Base-by-base conservation (phyloP, 2,113 vertebrate species). In the Calyptommatus sinebrachiatus region DNA sequence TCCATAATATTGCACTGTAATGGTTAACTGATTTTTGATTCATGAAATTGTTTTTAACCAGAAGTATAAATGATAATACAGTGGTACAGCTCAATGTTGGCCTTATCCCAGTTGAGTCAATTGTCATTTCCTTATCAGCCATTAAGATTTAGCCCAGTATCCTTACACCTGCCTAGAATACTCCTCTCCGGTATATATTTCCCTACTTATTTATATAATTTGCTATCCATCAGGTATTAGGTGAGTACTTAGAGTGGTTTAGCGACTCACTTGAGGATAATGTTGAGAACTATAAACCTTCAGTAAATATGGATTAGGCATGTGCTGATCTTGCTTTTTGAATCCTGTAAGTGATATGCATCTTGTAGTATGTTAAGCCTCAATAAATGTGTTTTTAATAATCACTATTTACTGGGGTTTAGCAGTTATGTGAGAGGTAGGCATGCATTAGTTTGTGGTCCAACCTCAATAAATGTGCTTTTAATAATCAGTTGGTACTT, bases 311-410 rank as follows among this genome's bases (percentile, higher is more conserved):
- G 78, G 73, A 87, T 92, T 91, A 85, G 88, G 87, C 91, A 80
- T 86, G 85, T 68, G 75, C 81, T 87, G 91, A 84, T 90, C 63
- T 41, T 88, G 82, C 89, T 94, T 95, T 88, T 91, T 84, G 82
- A 91, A 91, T 86, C 87, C 78, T 91, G 93, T 92, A 93, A 95
- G 80, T 80, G 88, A 94, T 92, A 93, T 16, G 1, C 74, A 83
- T 86, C 86, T 84, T 69, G 86, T 45, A 53, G 72, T 84, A 86
- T 65, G 81, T 83, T 88, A 84, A 89, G 80, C 83, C 77, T 72
- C 85, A 69, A 89, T 92, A 91, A 94, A 93, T 93, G 84, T 95
- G 93, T 89, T 94, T 92, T 91, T 89, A 94, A 95, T 95, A 91
- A 92, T 90, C 63, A 0, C 82, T 93, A 79, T 94, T 95, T 95